Base-by-base conservation (phyloP, 1,140 invertebrate genomes). In the Aporrectodea caliginosa region DNA sequence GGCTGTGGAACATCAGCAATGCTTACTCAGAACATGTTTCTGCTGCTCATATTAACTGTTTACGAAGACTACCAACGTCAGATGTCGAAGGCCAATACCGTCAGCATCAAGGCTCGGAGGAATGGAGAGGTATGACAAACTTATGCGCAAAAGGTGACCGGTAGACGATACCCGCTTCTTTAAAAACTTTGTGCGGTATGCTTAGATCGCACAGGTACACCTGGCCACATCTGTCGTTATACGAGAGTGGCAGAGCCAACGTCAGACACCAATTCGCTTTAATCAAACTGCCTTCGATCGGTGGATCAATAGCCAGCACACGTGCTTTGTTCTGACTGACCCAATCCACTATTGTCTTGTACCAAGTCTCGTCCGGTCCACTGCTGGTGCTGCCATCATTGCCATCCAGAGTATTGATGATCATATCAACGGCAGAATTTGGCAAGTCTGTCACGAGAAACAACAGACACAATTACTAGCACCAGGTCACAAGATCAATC, bases 101-200 rank as follows among this genome's bases (percentile, higher is more conserved):
- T n/a, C n/a, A n/a, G n/a, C n/a, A n/a, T n/a, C n/a, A n/a, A n/a
- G n/a, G n/a, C n/a, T n/a, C n/a, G n/a, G 43, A 58, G 43, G 6
- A 22, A 30, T 95, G 92, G 81, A 96, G 90, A 80, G 94, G 92
- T 89, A 96, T 94, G 83, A 94, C 91, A 88, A 94, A 93, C 88
- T 94, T 93, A 69, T 94, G 92, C 80, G 94, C 94, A 88, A 96
- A 97, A 2, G 95, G 95, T 78, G 94, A 94, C 83, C 91, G 91
- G 87, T 96, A 97, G 43, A 90, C 91, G 79, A 96, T 93, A 69
- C 92, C 92, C 82, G 93, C 91, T 82, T 93, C 92, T 73, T 90
- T 88, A 88, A 93, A 96, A 69, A 95, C 90, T 85, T 91, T 91
- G 78, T 92, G 89, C 22, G 95, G 94, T 84, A 95, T 91, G 78